Evolutionary conservation across 1,140 invertebrate genomes (phyloP), one percentile per base, ranked within the genome.

Genomic region (Pogonomyrmex barbatus): DNA sequence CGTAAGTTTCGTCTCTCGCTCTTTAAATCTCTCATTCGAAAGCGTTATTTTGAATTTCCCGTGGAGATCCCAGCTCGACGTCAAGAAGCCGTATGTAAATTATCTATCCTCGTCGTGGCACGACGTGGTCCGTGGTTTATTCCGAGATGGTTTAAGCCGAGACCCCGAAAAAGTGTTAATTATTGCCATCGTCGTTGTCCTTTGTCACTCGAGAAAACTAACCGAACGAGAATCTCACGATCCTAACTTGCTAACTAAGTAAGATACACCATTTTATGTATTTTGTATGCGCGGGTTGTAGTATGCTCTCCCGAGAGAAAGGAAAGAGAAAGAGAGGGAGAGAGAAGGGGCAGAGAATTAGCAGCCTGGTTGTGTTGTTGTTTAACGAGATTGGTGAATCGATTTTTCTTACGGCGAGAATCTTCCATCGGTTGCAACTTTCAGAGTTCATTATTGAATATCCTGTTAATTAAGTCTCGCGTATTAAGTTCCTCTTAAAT

Each of bases 381-480:
- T 17, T 83, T 75, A 83, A 83, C 54, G 68, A 73, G 68, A 73
- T 83, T 75, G 68, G 70, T 39, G 42, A 75, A 75, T 83, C 79
- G 79, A 75, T 75, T 75, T 83, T 83, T 75, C 79, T 33, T 70
- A 60, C 24, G 14, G n/a, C n/a, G 79, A 47, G 68, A 75, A 60
- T 73, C 79, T 68, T 60, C 36, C 33, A 36, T 71, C 67, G 42
- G 68, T 83, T 45, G 63, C 63, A 70, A 81, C 78, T 81, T 75
- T 30, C 42, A 47, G 68, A 83, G 68, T 83, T 83, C 30, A 33
- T 83, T 83, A 73, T 83, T 83, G 54, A 83, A 83, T 83, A 83
- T 62, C 54, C 60, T 50, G 79, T 83, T 83, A 83, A 83, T 83
- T 73, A 83, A 82, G 67, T 36, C 24, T 73, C 54, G 52, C 12